Evolutionary conservation across 2,888 invertebrate species (phyloP), one percentile per base, ranked within the genome.

Genomic region (Macrostomum cliftonense): DNA sequence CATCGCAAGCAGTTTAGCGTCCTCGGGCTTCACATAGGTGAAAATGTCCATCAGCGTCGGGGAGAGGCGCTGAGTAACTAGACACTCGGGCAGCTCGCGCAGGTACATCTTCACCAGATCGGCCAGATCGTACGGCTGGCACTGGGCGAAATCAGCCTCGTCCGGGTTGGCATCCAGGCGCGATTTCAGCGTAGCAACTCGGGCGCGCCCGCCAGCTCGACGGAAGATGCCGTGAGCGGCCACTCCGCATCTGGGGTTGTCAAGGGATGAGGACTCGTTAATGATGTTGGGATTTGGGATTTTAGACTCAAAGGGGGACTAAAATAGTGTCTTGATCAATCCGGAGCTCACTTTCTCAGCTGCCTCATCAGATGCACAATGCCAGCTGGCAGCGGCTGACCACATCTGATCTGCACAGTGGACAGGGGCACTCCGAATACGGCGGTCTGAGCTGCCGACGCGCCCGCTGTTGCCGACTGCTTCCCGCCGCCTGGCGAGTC

Each of bases 21-120:
- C 80, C 56, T 77, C 77, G 20, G 86, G 42, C 12, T 21, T 78
- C 83, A 81, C 73, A 89, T 89, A 82, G 76, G 87, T 87, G 67
- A 87, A 88, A 61, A 91, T 88, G 50, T 84, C 81, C 60, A 87
- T 82, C 70, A 91, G 87, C 0, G 88, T 89, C 67, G 91, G 88
- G 11, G 89, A 88, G 54, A 91, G 77, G 67, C 89, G 88, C 63
- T 83, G 85, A 12, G 93, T 93, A 50, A 93, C 76, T 55, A 93
- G 73, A 4, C 86, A 85, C 64, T 93, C 91, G 1, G 93, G 93
- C 50, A 95, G 72, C 67, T 91, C 91, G 47, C 93, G 77, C 72
- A 93, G 89, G 74, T 89, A 93, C 67, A 87, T 88, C 67, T 95
- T 93, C 49, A 95, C 78, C 76, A 89, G 79, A 65, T 93, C 93